Evolutionary conservation across 2,888 invertebrate species (phyloP).

Genomic region (Apoderus coryli): DNA sequence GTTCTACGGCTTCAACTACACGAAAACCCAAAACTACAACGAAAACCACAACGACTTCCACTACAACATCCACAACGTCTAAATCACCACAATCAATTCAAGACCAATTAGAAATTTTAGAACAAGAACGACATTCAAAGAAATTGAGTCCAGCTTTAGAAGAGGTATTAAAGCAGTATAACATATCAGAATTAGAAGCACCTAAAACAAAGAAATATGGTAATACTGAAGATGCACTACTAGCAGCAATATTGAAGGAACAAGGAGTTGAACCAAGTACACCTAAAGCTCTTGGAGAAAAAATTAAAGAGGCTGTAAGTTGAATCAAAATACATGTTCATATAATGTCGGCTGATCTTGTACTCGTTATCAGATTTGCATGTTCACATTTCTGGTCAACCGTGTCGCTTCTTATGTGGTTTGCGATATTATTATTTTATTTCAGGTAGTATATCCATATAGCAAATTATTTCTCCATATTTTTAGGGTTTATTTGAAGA

Average conservation of each 20-base stretch:
- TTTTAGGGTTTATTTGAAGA: constrained; percentile 21
- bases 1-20: constrained; percentile 15
- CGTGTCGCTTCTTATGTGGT: too few species aligned
- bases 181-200: constrained; percentile 21
- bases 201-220: constrained; percentile 33
- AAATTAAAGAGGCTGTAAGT: constrained; percentile 19
- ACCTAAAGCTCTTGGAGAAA: constrained; percentile 28
- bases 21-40: constrained; percentile 16
- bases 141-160: constrained; percentile 22
- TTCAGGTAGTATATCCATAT: too few species aligned
- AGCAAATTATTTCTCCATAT: constrained; percentile 4
- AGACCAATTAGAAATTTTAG: constrained; percentile 17
- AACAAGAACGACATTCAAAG: constrained; percentile 13
- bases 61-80: constrained; percentile 12
- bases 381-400: too few species aligned
- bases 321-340: too few species aligned
- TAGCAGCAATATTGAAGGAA: constrained; percentile 54
- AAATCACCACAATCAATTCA: constrained; percentile 21
- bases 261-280: constrained; percentile 60
- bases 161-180: constrained; percentile 28
- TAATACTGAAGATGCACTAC: constrained; percentile 50
- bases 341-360: too few species aligned
- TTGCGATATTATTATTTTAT: too few species aligned
- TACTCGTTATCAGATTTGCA: too few species aligned
- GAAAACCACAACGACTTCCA: constrained; percentile 12